Conservation (phyloP, 2,113 vertebrate genomes). For the Glareola pratincola region DNA sequence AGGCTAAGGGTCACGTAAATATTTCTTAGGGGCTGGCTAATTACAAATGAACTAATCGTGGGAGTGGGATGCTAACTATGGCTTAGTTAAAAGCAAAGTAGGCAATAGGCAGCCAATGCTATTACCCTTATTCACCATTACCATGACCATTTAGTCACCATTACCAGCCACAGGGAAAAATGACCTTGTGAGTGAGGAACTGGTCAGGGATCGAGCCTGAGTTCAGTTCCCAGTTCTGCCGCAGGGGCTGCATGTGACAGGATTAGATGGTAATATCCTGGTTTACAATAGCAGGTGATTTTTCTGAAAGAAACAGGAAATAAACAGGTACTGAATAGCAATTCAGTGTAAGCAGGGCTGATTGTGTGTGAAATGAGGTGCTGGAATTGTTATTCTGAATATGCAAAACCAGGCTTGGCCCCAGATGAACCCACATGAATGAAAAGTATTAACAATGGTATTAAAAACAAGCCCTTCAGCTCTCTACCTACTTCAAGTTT, state of each 20-base stretch:
- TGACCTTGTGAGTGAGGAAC: neutral
- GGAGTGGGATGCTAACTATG: neutral
- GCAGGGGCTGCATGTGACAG: neutral
- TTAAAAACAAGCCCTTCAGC: neutral
- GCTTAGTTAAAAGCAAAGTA: neutral
- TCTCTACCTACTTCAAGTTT: neutral
- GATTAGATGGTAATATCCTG: neutral
- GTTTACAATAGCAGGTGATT: neutral
- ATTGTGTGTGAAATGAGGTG: constrained; percentile 4
- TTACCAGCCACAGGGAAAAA: neutral
- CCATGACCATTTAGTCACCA: neutral
- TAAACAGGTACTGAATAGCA: neutral
- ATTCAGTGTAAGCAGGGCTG: neutral
- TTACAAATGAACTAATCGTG: neutral
- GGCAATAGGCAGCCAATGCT: neutral
- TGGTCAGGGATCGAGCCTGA: neutral
- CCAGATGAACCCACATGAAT: neutral
- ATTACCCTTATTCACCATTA: neutral
- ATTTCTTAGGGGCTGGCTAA: neutral
- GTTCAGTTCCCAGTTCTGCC: neutral
- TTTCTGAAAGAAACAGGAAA: neutral
- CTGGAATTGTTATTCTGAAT: neutral
- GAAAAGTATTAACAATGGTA: neutral
- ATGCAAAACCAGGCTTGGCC: neutral
- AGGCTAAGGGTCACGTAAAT: neutral